phyloP scores from a whole-genome alignment of 2,113 vertebrate species.

The Proterorhinus semilunaris region DNA sequence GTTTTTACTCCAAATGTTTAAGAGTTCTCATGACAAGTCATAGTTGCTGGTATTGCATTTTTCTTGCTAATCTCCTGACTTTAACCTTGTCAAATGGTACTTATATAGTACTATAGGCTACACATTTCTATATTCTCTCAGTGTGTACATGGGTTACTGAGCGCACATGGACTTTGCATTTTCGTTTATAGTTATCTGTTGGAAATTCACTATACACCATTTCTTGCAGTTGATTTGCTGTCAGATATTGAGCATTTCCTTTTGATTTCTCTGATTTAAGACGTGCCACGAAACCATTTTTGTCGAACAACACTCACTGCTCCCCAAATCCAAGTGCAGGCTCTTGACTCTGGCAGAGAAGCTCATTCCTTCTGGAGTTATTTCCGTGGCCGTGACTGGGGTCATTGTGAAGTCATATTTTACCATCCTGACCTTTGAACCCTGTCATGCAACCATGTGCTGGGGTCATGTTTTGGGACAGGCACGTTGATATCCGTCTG shows the following conservation, averaged over 20 bases:
- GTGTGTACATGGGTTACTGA: neutral
- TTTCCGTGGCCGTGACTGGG: slow-evolving; percentile 9
- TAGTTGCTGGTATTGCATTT: too few species aligned
- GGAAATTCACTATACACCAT: neutral
- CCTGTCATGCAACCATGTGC: slow-evolving; percentile 69
- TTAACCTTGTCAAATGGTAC: neutral
- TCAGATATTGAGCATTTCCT: neutral
- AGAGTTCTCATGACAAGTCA: too few species aligned
- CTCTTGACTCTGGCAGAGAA: slow-evolving; percentile 5
- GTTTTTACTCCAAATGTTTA: too few species aligned
- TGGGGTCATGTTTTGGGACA: slow-evolving; percentile 67
- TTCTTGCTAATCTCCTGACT: too few species aligned
- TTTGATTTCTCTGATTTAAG: neutral
- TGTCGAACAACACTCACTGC: neutral
- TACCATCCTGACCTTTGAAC: slow-evolving; percentile 61
- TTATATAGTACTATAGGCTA: too few species aligned
- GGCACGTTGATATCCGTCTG: slow-evolving; percentile 54
- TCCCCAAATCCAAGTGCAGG: slow-evolving; percentile 55
- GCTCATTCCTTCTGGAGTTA: neutral
- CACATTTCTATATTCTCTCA: neutral
- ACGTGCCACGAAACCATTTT: neutral
- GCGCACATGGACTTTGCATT: neutral
- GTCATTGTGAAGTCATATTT: slow-evolving; percentile 59
- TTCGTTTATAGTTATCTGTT: neutral
- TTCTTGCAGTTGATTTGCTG: neutral